Conservation (phyloP, 1,140 invertebrate genomes). For the Drepana arcuata region DNA sequence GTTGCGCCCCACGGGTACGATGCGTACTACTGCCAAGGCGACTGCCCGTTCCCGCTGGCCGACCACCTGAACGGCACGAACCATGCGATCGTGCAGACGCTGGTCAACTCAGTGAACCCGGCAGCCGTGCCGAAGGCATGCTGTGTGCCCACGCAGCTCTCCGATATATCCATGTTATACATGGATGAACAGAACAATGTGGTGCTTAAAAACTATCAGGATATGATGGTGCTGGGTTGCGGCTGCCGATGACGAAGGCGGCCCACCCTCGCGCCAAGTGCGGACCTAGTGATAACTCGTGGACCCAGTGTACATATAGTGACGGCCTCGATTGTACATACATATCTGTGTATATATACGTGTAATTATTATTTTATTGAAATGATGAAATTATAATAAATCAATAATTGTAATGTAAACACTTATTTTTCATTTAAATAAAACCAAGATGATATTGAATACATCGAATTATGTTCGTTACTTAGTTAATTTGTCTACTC, state of each 20-base stretch:
- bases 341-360: slow-evolving; percentile 60
- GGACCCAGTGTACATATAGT: slow-evolving; percentile 69
- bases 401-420: slow-evolving; percentile 37
- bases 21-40: slow-evolving; percentile 95
- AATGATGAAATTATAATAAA: slow-evolving; percentile 65
- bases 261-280: slow-evolving; percentile 22
- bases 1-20: slow-evolving; percentile 97
- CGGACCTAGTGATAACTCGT: slow-evolving; percentile 58
- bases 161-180: slow-evolving; percentile 94
- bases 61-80: slow-evolving; percentile 97
- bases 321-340: slow-evolving; percentile 65
- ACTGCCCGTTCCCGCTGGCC: slow-evolving; percentile 93
- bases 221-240: slow-evolving; percentile 95
- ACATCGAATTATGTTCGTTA: background rate
- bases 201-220: slow-evolving; percentile 96
- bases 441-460: background rate
- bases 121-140: slow-evolving; percentile 91
- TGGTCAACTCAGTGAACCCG: slow-evolving; percentile 94
- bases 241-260: slow-evolving; percentile 86
- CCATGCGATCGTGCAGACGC: slow-evolving; percentile 97
- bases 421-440: background rate
- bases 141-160: slow-evolving; percentile 93
- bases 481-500: too few relatives aligned
- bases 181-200: slow-evolving; percentile 94
- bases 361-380: slow-evolving; percentile 71